Base-by-base conservation (phyloP, 2,113 vertebrate species). In the Antennarius striatus region DNA sequence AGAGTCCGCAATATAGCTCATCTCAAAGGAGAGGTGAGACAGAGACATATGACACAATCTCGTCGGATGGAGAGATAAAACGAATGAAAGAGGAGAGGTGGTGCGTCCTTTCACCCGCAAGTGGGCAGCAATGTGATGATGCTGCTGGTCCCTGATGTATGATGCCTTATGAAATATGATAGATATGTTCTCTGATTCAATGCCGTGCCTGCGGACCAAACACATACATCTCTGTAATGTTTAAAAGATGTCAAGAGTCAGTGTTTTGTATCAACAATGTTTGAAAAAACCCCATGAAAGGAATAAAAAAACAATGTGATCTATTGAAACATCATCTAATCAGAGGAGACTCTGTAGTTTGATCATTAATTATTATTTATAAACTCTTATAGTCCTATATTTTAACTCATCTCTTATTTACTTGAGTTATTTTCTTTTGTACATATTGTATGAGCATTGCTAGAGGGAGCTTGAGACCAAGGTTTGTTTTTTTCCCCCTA, bases 1-100 rank as follows among this genome's bases (percentile, higher is more conserved):
- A 77, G 67, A 84, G 81, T 72, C 65, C 52, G 67, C 71, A 68
- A 83, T 83, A 75, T 75, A 85, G 80, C 84, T 86, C 49, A 28
- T 82, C 53, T 76, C 56, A 63, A 71, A 81, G 75, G 80, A 63
- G 70, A 63, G 64, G 69, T n/a, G 73, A 80, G 79, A 72, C 30
- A 53, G 40, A 72, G 77, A 70, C 66, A 10, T 57, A 84, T 73
- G 77, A 77, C 59, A 80, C 51, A 80, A 69, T 86, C 70, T 75
- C 63, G 56, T 67, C 68, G 3, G 80, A 84, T 66, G 65, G 68
- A 66, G 3, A 63, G 56, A 84, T 70, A 68, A 51, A 60, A 68
- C 52, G 63, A 63, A 70, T 17, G 58, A 79, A 71, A 62, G 68
- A 64, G 64, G 64, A 56, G 52, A 22, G 42, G 39, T 58, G 48